Base-by-base conservation (phyloP, 2,113 vertebrate genomes). In the Neolamprologus modestus region DNA sequence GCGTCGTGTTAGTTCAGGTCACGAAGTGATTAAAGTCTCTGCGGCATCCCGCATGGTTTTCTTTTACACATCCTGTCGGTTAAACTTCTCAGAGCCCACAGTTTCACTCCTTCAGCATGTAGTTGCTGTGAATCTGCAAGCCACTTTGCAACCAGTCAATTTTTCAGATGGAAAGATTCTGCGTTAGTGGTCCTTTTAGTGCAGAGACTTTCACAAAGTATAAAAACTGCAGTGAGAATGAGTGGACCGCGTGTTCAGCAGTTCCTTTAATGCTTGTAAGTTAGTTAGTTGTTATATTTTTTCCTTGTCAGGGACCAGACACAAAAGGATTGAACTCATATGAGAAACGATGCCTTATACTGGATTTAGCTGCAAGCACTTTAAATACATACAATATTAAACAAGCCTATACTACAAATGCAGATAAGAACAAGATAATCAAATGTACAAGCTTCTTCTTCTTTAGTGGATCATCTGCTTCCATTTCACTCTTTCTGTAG, bases 171-270 rank as follows among this genome's bases (percentile, higher is more conserved):
- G 10, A 31, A 31, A 31, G 45, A 31, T n/a, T 50, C 10, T 50
- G 71, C 2, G 1, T 52, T 31, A 3, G 45, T 12, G 24, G 71
- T 5, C 16, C 16, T 78, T 50, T 78, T 78, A 66, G 1, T 76
- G 14, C 71, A 78, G 17, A 50, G 42, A 28, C 42, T 47, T 76
- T 17, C 42, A 50, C 42, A 78, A 50, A 50, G 45, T 78, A n/a
- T 31, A 13, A 78, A 78, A 78, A 78, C 45, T 50, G 73, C 73
- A n/a, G 45, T 31, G 45, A 50, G 16, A 78, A 8, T 52, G 73
- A 78, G 28, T 0, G 45, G 17, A 50, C 42, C 26, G 0, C 1
- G 2, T 12, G 42, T 31, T 78, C 10, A 50, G 45, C 2, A 13
- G 26, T 52, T 50, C 10, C 10, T 78, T 78, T 78, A 78, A 1